Evolutionary conservation across 2,888 invertebrate genomes (phyloP).

Genomic region (Drosophila histrio): DNA sequence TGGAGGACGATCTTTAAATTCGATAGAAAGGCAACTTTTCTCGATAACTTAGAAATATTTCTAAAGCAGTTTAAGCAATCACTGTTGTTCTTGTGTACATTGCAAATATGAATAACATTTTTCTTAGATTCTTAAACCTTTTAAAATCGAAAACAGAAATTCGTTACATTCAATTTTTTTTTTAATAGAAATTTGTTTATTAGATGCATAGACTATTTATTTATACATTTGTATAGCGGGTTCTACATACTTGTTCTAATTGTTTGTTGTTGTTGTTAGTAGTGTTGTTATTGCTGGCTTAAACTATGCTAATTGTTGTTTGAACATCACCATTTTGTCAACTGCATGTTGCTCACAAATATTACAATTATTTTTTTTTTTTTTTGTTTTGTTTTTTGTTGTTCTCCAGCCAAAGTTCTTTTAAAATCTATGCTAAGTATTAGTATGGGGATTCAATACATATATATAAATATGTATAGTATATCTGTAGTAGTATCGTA

Average conservation of each 20-base stretch:
- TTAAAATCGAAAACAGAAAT: background rate
- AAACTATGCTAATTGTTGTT: constrained; percentile 16
- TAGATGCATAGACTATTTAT: constrained; percentile 35
- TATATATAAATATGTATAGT: background rate
- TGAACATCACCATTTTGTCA: constrained; percentile 13
- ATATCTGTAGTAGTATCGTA: background rate
- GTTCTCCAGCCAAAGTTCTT: background rate
- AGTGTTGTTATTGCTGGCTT: constrained; percentile 4
- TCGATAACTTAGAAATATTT: too few species aligned
- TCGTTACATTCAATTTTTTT: background rate
- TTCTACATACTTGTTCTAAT: constrained; percentile 41
- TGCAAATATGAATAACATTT: too few species aligned
- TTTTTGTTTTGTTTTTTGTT: background rate
- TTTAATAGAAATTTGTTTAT: constrained; percentile 32
- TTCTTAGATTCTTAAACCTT: too few species aligned
- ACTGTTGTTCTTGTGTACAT: too few species aligned
- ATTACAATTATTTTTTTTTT: background rate
- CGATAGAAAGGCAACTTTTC: too few species aligned
- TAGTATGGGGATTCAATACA: constrained; percentile 2
- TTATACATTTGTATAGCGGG: constrained; percentile 27
- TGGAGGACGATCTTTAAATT: too few species aligned
- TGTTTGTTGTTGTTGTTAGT: constrained; percentile 25
- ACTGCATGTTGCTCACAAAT: constrained; percentile 5
- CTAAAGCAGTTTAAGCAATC: too few species aligned
- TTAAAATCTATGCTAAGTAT: constrained; percentile 8